Evolutionary conservation across 2,888 invertebrate species (phyloP).

Genomic region (Cecidostiba fungosa): DNA sequence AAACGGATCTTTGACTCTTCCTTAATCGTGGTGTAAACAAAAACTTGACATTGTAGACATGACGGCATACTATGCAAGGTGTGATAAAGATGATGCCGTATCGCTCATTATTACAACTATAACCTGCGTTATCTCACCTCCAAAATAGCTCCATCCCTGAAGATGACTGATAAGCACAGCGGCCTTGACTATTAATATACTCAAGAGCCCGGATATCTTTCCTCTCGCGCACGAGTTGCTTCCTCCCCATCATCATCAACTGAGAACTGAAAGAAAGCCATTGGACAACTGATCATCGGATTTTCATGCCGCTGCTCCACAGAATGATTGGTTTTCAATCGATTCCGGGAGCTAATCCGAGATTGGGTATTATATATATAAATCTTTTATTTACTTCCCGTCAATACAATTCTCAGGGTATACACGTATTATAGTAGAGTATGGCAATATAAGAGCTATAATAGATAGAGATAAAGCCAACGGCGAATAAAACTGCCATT

Average conservation of each 20-base stretch:
- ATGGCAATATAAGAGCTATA: no score
- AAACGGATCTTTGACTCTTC: not conserved
- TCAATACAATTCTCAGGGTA: not conserved
- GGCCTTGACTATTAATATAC: constrained; percentile 48
- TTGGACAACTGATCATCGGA: not conserved
- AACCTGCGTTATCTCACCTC: constrained; percentile 47
- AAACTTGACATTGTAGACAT: not conserved
- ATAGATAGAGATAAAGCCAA: constrained; percentile 43
- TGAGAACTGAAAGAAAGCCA: not conserved
- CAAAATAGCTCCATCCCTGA: constrained; percentile 21
- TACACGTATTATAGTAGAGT: not conserved
- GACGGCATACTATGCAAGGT: not conserved
- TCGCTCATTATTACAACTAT: constrained; percentile 27
- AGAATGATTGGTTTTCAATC: not conserved
- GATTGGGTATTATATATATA: not conserved
- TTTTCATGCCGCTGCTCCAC: not conserved
- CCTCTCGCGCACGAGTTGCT: not conserved
- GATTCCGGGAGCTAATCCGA: not conserved
- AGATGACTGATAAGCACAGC: constrained; percentile 53
- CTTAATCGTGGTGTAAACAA: not conserved
- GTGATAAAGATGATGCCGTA: not conserved
- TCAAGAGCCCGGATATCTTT: not conserved
- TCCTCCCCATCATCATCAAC: not conserved
- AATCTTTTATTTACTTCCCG: constrained; percentile 7
- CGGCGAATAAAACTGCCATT: constrained; percentile 43